Base-by-base conservation (phyloP, 2,888 invertebrate genomes). In the Plemyria rubiginata region DNA sequence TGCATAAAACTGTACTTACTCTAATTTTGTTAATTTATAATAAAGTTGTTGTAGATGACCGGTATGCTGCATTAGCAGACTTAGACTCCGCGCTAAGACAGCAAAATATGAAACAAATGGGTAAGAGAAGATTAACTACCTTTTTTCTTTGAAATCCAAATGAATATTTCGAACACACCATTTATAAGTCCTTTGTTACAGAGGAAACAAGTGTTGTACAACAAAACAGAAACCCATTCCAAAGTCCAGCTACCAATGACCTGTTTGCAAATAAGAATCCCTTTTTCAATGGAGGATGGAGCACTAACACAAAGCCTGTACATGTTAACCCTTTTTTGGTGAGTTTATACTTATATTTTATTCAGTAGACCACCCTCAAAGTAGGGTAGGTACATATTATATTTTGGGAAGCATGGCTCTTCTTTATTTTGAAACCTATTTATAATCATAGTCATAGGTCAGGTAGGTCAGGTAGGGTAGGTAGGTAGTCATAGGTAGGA, bases 41-140 rank as follows among this genome's bases (percentile, higher is more conserved):
- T 43, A 4, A 43, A 43, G 43, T 41, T 53, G 59, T 82, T 84
- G 82, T 95, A 80, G 97, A 96, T 93, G 99, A 99, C 91, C 96
- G 97, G 73, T 99, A 99, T 91, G 98, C 99, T 71, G 98, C 99
- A 54, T 94, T 99, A 65, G 98, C 98, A 88, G 98, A 98, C 91
- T 94, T 99, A 78, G 98, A 99, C 85, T 93, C 95, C 82, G 95
- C 95, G 77, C 86, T 96, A 75, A 94, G 96, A 76, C 93, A 93
- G 68, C 94, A 94, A 77, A 92, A 93, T 67, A 84, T 87, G 82
- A 92, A 90, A 77, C 85, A 84, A 74, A 85, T 87, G 85, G 93
- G 92, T 92, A 76, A 79, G 40, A 46, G 54, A 54, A 52, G 7
- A 12, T 22, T 36, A 4, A 38, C 48, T 43, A 36, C 7, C 28